Evolutionary conservation across 2,113 vertebrate genomes (phyloP), one percentile per base, ranked within the genome.

Genomic region (Sander vitreus): DNA sequence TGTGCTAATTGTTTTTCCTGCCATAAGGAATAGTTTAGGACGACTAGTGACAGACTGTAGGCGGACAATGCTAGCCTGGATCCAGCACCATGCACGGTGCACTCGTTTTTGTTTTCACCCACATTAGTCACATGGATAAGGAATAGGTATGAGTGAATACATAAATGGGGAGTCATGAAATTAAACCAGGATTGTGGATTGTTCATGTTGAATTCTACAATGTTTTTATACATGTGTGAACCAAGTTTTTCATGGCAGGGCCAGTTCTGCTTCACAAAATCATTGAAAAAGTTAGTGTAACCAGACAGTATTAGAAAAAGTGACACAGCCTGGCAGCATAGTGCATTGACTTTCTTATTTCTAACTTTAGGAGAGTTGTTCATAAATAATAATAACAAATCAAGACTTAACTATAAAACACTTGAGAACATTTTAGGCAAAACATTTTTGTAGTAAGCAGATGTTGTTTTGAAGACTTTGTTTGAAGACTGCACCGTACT

Each of bases 31-130:
- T 80, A 88, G 80, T 90, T 89, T 39, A 73, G 81, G 80, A 83
- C 54, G 55, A 73, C 62, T 85, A 81, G 77, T 90, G 90, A 90
- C 79, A 93, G 90, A 91, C 87, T 79, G 91, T 86, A 86, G 92
- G 92, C 79, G 88, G 89, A 91, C 86, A 89, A 85, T 75, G 80
- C 84, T 86, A 60, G 85, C 63, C 70, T 23, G 21, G 79, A 88
- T 88, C 69, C 75, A 80, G 65, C 80, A 78, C 43, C 30, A 33
- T 33, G 33, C 64, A 67, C 54, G 75, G 66, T 82, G 60, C 68
- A 18, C 57, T 85, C 45, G 18, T 78, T 89, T 86, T 92, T 88
- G 82, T 88, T 81, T 88, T 85, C 83, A 60, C 78, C 86, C 80
- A 80, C 73, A 87, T 89, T 84, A 83, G 57, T 92, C 90, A 80